phyloP scores from a whole-genome alignment of 2,797 vertebrate genomes.

The Dicrostonyx torquatus region DNA sequence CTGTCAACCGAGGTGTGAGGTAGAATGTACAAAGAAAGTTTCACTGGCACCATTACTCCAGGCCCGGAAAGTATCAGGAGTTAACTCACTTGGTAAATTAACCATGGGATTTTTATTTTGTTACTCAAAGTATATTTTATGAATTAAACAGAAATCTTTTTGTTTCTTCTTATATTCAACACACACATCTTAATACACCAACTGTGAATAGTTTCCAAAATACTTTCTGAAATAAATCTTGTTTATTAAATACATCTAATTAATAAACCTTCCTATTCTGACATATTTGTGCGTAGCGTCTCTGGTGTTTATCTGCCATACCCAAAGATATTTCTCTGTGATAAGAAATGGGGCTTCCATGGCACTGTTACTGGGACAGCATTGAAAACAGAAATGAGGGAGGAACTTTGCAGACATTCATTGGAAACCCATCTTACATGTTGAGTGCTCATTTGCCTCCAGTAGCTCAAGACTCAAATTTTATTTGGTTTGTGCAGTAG shows the following conservation, averaged over 20 bases:
- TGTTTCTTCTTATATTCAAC: constrained; percentile 1
- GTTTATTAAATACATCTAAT: too few relatives aligned
- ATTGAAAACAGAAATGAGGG: not conserved
- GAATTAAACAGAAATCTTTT: not conserved
- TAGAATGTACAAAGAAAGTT: not conserved
- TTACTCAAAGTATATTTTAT: not conserved
- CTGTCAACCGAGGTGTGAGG: not conserved
- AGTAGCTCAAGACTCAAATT: constrained; percentile 6
- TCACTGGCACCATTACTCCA: not conserved
- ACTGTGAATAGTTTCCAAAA: not conserved
- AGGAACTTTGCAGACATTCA: not conserved
- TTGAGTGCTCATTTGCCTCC: not conserved
- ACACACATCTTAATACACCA: not conserved
- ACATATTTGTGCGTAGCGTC: not conserved
- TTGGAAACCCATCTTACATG: not conserved
- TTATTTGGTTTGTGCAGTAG: not conserved
- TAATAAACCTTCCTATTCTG: not conserved
- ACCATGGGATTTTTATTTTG: not conserved
- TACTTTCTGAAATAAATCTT: not conserved
- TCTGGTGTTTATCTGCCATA: not conserved
- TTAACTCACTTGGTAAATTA: not conserved
- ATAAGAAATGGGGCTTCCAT: not conserved
- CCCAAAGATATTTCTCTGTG: not conserved
- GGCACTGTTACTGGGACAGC: not conserved
- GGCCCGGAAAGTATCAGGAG: not conserved